phyloP scores from a whole-genome alignment of 1,140 invertebrate genomes.

The Hyles vespertilio region DNA sequence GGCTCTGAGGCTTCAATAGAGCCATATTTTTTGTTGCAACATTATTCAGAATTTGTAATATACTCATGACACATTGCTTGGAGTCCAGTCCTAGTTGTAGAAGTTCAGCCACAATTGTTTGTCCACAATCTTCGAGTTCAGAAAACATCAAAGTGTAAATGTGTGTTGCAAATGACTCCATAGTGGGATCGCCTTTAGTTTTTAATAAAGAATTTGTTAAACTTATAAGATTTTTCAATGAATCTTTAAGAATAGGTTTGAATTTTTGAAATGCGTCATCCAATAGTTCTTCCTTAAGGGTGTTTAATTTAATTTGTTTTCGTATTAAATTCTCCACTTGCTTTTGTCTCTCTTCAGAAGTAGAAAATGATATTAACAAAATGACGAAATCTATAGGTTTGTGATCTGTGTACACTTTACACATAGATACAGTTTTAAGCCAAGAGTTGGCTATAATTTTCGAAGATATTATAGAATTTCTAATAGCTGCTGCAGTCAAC shows the following conservation, averaged over 20 bases:
- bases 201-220: constrained; percentile 58
- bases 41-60: constrained; percentile 58
- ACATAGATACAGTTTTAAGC: constrained; percentile 57
- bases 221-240: constrained; percentile 53
- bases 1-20: constrained; percentile 57
- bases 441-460: constrained; percentile 60
- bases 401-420: constrained; percentile 52
- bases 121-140: constrained; percentile 50
- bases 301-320: constrained; percentile 60
- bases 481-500: constrained; percentile 60
- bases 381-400: constrained; percentile 69
- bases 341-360: constrained; percentile 58
- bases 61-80: constrained; percentile 53
- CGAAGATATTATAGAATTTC: constrained; percentile 61
- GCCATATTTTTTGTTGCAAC: constrained; percentile 58
- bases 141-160: constrained; percentile 61
- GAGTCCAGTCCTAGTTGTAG: constrained; percentile 53
- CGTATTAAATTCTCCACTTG: constrained; percentile 56
- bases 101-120: constrained; percentile 54
- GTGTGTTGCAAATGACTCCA: constrained; percentile 58
- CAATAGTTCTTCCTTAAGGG: constrained; percentile 55
- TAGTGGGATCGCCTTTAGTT: constrained; percentile 41
- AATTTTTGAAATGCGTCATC: constrained; percentile 59
- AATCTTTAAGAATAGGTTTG: constrained; percentile 59
- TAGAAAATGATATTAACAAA: constrained; percentile 58